Base-by-base conservation (phyloP, 2,797 vertebrate species). In the Holocentrus rufus region DNA sequence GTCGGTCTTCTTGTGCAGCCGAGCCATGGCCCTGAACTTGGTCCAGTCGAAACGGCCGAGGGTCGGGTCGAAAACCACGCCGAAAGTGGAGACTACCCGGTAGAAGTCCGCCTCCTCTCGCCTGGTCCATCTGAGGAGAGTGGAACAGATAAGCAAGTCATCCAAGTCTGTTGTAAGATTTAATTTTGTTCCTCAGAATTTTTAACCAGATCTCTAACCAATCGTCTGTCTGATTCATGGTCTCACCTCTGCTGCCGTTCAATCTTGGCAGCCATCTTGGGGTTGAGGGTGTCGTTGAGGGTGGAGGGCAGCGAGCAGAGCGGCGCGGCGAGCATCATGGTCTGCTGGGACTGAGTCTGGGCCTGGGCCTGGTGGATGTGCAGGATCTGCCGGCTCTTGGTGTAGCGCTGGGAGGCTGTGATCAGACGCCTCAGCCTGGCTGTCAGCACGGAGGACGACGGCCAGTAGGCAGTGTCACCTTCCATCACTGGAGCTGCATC, bases 81-180 rank as follows among this genome's bases (percentile, higher is more conserved):
- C 98, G 76, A 99, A 99, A 0, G 98, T 99, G 31, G 98, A 99
- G 15, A 99, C 98, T 2, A 99, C 98, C 18, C 98, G 94, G 81
- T 99, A 99, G 58, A 99, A 99, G 81, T 99, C 98, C 1, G 98
- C 98, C 89, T 99, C 98, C 89, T 99, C 98, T 90, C 98, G 94
- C 85, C 98, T 95, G 0, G 98, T 99, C 98, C 98, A 99, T 63
- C 98, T 97, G 86, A 20, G 69, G 14, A 63, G 46, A 74, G 2
- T 2, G 13, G 50, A 62, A 62, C 27, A 2, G 49, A 17, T 56
- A 30, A 27, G 13, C 53, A 15, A 14, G 53, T 30, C 46, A 54
- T 25, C 10, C 10, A 25, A 8, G 2, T 54, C 52, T 27, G 52
- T 25, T 3, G 5, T 54, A 13, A 27, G 11, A 34, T 13, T 54